Evolutionary conservation across 2,888 invertebrate species (phyloP).

Genomic region (Eretmocerus hayati): DNA sequence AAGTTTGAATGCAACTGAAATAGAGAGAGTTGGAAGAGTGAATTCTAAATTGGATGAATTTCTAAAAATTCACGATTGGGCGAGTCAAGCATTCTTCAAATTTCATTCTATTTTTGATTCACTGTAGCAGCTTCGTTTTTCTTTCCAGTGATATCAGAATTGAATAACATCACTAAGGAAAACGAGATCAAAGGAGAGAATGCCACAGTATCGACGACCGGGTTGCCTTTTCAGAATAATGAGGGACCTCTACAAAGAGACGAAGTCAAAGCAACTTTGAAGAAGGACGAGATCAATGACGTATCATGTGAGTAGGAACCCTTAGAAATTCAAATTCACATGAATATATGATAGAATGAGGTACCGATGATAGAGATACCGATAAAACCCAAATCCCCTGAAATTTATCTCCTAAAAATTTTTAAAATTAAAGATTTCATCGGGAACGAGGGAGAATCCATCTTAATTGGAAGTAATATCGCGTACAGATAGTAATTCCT

Average conservation of each 20-base stretch:
- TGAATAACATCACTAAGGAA: constrained; percentile 59
- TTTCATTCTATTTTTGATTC: background rate
- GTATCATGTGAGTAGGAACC: constrained; percentile 43
- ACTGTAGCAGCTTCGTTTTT: background rate
- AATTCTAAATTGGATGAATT: background rate
- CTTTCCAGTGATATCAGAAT: constrained; percentile 46
- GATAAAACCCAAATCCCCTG: too few relatives aligned
- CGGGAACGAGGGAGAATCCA: too few relatives aligned
- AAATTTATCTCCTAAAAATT: too few relatives aligned
- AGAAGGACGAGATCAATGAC: constrained; percentile 51
- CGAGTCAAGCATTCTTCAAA: too few relatives aligned
- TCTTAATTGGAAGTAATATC: too few relatives aligned
- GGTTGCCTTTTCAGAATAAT: constrained; percentile 49
- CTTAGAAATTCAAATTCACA: too few relatives aligned
- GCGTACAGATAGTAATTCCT: too few relatives aligned
- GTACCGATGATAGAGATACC: too few relatives aligned
- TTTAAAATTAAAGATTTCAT: too few relatives aligned
- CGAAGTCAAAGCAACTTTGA: constrained; percentile 58
- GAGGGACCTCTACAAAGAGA: constrained; percentile 64
- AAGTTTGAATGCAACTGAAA: too few relatives aligned
- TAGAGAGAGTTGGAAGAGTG: too few relatives aligned
- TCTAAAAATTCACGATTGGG: background rate
- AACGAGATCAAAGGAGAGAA: constrained; percentile 47
- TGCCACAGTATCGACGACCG: constrained; percentile 35
- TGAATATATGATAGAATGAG: too few relatives aligned